These are phyloP conservation scores for Condylostylus longicornis DNA, from an alignment of 1,140 invertebrate genomes.

Conservation along the genomic window DNA sequence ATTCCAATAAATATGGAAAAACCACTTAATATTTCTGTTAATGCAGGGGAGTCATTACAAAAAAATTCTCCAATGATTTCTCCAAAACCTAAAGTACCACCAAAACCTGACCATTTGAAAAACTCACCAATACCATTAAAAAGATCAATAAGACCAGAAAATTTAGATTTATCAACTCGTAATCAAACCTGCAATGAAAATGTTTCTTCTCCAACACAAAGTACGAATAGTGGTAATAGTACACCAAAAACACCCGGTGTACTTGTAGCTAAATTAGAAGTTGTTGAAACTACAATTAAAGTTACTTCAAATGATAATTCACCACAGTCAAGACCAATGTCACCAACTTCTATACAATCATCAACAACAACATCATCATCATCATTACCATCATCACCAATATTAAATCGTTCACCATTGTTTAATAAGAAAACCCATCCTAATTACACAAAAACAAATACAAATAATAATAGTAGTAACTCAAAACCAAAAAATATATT, in stretches of 20 bases:
- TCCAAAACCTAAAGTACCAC: too few species aligned
- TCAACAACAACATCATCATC: constrained; percentile 2
- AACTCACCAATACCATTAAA: too few species aligned
- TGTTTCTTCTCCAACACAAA: not conserved
- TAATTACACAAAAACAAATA: constrained; percentile 6
- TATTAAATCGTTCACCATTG: not conserved
- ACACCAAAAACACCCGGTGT: constrained; percentile 6
- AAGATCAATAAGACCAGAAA: too few species aligned
- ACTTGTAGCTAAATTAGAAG: constrained; percentile 19
- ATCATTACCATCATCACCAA: not conserved
- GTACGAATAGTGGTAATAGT: not conserved
- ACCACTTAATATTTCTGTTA: too few species aligned
- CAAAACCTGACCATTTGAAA: too few species aligned
- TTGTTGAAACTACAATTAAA: constrained; percentile 27
- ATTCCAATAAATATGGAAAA: too few species aligned
- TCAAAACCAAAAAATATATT: constrained; percentile 30
- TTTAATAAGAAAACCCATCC: not conserved
- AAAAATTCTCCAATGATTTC: too few species aligned
- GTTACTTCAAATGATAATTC: constrained; percentile 13
- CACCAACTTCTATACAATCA: constrained; percentile 13
- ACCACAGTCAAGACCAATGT: not conserved
- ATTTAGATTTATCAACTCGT: too few species aligned
- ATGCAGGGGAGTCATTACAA: too few species aligned
- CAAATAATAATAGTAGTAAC: constrained; percentile 13
- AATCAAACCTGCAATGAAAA: not conserved